Evolutionary conservation across 2,888 invertebrate species (phyloP).

Genomic region (Drosophila nr. fundita): DNA sequence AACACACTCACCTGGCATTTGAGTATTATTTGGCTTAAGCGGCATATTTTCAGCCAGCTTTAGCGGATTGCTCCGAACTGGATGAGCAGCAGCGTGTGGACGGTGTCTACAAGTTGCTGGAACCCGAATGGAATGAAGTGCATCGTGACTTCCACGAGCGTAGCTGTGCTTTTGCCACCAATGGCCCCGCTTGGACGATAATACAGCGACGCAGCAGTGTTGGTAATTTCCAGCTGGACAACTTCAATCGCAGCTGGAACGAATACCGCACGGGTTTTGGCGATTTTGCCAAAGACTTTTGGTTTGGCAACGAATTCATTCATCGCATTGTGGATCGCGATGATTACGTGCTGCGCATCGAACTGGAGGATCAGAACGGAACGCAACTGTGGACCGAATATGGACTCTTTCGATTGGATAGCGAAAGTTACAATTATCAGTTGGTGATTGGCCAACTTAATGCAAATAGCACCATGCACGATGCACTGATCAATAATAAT

Average conservation of each 20-base stretch:
- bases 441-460: conserved; percentile 83
- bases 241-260: conserved; percentile 87
- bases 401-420: conserved; percentile 83
- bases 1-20: conserved; percentile 44
- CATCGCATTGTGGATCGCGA: conserved; percentile 84
- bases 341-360: conserved; percentile 85
- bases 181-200: conserved; percentile 87
- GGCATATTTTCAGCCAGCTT: conserved; percentile 78
- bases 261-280: conserved; percentile 87
- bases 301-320: conserved; percentile 87
- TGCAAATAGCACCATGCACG: conserved; percentile 86
- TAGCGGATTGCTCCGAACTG: conserved; percentile 85
- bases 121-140: conserved; percentile 74
- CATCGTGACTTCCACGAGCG: conserved; percentile 85
- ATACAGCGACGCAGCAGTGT: conserved; percentile 85
- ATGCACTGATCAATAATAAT: conserved; percentile 86
- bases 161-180: conserved; percentile 85
- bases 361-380: conserved; percentile 86
- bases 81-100: conserved; percentile 69
- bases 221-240: conserved; percentile 77
- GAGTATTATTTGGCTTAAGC: conserved; percentile 21
- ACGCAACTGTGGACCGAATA: conserved; percentile 86
- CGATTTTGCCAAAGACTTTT: conserved; percentile 86
- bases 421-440: conserved; percentile 85
- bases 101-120: conserved; percentile 85